Percentiles rank a stretch among this genome's conserved stretches.
phyloP scores from a whole-genome alignment of 1,140 invertebrate species.

The Hydropsyche tenuis region DNA sequence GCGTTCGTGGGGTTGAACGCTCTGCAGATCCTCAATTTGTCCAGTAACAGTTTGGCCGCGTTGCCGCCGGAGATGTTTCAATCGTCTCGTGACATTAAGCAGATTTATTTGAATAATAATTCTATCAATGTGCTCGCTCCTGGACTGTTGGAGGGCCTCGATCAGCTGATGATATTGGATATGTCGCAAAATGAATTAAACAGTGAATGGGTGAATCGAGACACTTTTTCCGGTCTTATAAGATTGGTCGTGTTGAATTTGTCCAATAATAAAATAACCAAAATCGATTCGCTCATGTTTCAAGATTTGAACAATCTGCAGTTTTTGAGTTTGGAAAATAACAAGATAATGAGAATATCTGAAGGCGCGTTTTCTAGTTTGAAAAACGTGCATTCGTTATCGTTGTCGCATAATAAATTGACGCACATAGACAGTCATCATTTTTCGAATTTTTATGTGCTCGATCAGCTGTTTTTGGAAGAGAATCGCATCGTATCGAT shows the following conservation, averaged over 20 bases:
- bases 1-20: slow-evolving; percentile 74
- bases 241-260: slow-evolving; percentile 79
- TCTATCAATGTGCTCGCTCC: slow-evolving; percentile 79
- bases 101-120: slow-evolving; percentile 83
- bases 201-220: slow-evolving; percentile 79
- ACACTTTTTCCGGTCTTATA: slow-evolving; percentile 78
- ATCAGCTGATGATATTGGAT: slow-evolving; percentile 79
- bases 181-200: slow-evolving; percentile 79
- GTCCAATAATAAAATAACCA: slow-evolving; percentile 75
- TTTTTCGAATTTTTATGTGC: slow-evolving; percentile 76
- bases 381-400: slow-evolving; percentile 78
- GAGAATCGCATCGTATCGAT: slow-evolving; percentile 75
- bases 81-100: slow-evolving; percentile 71
- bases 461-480: slow-evolving; percentile 78
- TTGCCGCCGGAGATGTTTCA: slow-evolving; percentile 80
- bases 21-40: slow-evolving; percentile 76
- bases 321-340: slow-evolving; percentile 78
- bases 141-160: slow-evolving; percentile 77
- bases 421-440: slow-evolving; percentile 73
- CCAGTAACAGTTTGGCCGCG: slow-evolving; percentile 76
- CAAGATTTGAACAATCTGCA: slow-evolving; percentile 78
- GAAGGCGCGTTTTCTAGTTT: slow-evolving; percentile 79
- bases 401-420: slow-evolving; percentile 77
- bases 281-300: slow-evolving; percentile 76
- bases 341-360: slow-evolving; percentile 74